Evolutionary conservation across 2,888 invertebrate genomes (phyloP).

Genomic region (Eudasyphora cyanicolor): DNA sequence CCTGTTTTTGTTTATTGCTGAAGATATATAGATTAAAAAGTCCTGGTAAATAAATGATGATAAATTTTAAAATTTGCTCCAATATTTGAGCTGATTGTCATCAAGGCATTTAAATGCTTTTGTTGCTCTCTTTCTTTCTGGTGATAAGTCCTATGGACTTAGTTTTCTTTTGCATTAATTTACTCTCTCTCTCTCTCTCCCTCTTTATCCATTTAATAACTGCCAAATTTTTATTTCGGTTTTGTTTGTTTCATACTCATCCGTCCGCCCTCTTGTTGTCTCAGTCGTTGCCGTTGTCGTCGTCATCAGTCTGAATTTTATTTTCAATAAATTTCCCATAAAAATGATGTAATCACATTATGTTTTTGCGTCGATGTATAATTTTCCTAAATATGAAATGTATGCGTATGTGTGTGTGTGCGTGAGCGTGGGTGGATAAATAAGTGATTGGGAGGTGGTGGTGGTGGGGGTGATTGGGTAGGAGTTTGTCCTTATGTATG

Average conservation of each 20-base stretch:
- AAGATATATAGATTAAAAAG: too few relatives aligned
- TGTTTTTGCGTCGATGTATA: not conserved
- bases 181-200: not conserved
- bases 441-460: not conserved
- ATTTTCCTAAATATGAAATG: too few relatives aligned
- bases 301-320: not conserved
- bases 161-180: not conserved
- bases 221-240: not conserved
- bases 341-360: constrained; percentile 35
- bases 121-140: too few relatives aligned
- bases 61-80: not conserved
- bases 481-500: not conserved
- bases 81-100: not conserved
- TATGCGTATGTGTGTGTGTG: too few relatives aligned
- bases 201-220: not conserved
- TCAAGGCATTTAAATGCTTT: not conserved
- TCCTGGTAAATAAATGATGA: not conserved
- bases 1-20: too few relatives aligned
- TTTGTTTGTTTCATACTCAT: not conserved
- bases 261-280: not conserved
- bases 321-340: constrained; percentile 28
- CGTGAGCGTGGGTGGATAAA: not conserved
- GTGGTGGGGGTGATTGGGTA: too few relatives aligned
- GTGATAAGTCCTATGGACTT: not conserved
- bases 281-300: not conserved